Evolutionary conservation across 2,888 invertebrate species (phyloP), one percentile per base, ranked within the genome.

Genomic region (Trilocha varians): DNA sequence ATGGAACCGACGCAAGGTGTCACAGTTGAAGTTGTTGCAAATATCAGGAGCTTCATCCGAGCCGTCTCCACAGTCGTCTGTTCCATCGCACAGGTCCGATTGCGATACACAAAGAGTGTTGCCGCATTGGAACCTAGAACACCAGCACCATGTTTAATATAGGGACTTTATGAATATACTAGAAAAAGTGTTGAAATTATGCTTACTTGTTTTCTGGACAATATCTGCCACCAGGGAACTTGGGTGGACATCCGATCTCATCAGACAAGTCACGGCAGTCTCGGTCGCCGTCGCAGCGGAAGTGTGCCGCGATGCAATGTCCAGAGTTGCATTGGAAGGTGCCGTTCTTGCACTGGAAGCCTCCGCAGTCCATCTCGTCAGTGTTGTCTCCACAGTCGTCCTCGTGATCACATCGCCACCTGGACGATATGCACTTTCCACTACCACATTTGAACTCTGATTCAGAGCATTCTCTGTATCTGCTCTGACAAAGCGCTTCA

Each of bases 331-430:
- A 97, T 74, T 96, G 95, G 92, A 96, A 97, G 11, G 95, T 94
- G 25, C 94, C 94, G 49, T 94, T 92, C 87, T 94, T 95, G 79
- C 96, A 96, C 60, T 92, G 90, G 77, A 93, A 95, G 3, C 91
- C 92, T 38, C 90, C 91, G 62, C 97, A 97, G 40, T 91, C 91
- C 45, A 90, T 78, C 71, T 97, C 97, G 65, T 99, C 99, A 3
- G 95, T 93, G 56, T 94, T 93, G 71, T 99, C 98, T 0, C 97
- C 96, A 62, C 98, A 99, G 68, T 99, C 98, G 67, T 98, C 96
- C 70, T 98, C 97, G 74, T 95, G 95, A 67, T 98, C 98, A 72
- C 98, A 98, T 34, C 95, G 89, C 96, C 97, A 97, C 47, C 97
- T 88, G 1, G 93, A 92, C 0, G 97, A 96, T 39, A 98, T 95